A percentile compares a stretch with the other conserved stretches of the same genome.
These are phyloP conservation scores for Rallus crepitans DNA, from an alignment of 2,797 vertebrate genomes.

Conservation along the genomic window DNA sequence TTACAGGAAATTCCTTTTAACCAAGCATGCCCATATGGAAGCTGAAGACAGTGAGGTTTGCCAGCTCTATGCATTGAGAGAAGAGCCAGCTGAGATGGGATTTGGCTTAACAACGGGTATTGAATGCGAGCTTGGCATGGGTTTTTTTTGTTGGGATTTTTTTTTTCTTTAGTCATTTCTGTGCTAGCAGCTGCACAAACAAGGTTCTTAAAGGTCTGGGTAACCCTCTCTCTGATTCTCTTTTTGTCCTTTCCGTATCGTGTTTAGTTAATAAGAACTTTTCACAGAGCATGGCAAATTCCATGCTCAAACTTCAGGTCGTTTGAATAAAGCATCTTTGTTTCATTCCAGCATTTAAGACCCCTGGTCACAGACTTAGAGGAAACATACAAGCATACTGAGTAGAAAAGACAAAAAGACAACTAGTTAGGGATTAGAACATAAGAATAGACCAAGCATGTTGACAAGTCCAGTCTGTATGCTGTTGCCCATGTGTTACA, in stretches of 20 bases:
- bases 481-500: neutral
- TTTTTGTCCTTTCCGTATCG: neutral
- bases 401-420: neutral
- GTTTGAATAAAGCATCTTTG: neutral
- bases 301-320: neutral
- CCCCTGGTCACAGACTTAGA: neutral
- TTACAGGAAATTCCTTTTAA: constrained; percentile 94
- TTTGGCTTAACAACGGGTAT: constrained; percentile 87
- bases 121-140: neutral
- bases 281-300: neutral
- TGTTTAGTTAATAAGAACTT: neutral
- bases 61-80: constrained; percentile 89
- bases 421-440: neutral
- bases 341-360: neutral
- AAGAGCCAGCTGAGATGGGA: constrained; percentile 85
- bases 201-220: neutral
- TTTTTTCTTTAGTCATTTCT: neutral
- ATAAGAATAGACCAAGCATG: neutral
- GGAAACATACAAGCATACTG: neutral
- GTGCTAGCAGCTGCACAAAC: constrained; percentile 36
- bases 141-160: neutral
- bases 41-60: constrained; percentile 86
- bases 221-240: neutral
- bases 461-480: neutral
- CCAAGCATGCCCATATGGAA: constrained; percentile 87